Evolutionary conservation across 2,113 vertebrate species (phyloP).

Genomic region (Synchiropus splendidus): DNA sequence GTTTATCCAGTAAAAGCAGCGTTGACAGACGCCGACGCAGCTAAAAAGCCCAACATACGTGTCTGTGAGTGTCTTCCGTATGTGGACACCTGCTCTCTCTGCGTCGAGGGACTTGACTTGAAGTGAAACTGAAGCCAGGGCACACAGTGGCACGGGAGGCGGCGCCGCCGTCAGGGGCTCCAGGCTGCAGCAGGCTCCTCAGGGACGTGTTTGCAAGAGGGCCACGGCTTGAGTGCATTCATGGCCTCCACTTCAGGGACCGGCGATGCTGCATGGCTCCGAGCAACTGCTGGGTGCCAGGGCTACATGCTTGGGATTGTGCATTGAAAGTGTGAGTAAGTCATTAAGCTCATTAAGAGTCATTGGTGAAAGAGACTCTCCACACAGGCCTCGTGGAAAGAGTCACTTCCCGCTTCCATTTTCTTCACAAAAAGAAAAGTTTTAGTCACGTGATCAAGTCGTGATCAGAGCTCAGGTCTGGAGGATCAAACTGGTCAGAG

Average conservation of each 20-base stretch:
- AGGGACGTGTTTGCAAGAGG: conserved; percentile 13
- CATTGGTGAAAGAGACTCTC: too few relatives aligned
- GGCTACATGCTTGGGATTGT: neutral
- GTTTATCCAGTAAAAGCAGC: too few relatives aligned
- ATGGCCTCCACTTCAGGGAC: conserved; percentile 10
- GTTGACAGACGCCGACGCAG: neutral
- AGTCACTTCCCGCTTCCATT: too few relatives aligned
- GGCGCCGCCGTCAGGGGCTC: conserved; percentile 13
- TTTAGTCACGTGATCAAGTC: too few relatives aligned
- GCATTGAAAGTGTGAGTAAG: neutral
- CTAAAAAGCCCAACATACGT: conserved; percentile 16
- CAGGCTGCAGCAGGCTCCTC: conserved; percentile 5
- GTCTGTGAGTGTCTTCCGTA: conserved; percentile 22
- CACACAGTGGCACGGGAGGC: conserved; percentile 11
- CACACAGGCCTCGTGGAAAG: too few relatives aligned
- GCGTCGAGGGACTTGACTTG: conserved; percentile 21
- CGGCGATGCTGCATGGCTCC: neutral
- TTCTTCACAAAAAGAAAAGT: too few relatives aligned
- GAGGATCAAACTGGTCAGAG: too few relatives aligned
- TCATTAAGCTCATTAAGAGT: neutral
- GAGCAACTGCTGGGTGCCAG: neutral
- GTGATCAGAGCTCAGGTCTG: too few relatives aligned
- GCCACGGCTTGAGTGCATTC: conserved; percentile 30
- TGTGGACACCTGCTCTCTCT: conserved; percentile 9
- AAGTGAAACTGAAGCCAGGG: conserved; percentile 6